These are phyloP conservation scores for Zaprionus bogoriensis DNA, from an alignment of 2,888 invertebrate species.

Conservation along the genomic window DNA sequence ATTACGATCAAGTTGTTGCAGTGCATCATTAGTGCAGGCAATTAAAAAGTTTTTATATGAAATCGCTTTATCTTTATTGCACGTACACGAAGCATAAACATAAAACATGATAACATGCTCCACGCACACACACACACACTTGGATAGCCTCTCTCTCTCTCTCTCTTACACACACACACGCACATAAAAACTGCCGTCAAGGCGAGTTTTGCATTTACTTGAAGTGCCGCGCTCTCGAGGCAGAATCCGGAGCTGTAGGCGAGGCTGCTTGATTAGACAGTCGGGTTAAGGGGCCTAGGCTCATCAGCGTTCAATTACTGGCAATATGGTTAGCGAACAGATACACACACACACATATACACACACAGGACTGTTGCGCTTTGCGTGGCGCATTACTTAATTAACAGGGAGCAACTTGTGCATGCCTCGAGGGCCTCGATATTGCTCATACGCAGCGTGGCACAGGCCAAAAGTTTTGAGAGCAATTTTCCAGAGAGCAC, in stretches of 20 bases:
- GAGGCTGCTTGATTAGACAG: slow-evolving; percentile 48
- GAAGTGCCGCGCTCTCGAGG: slow-evolving; percentile 23
- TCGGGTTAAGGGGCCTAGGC: slow-evolving; percentile 4
- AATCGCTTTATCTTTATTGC: slow-evolving; percentile 76
- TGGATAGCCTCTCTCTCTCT: background rate
- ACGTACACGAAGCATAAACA: slow-evolving; percentile 68
- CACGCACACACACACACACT: slow-evolving; percentile 13
- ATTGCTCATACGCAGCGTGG: slow-evolving; percentile 37
- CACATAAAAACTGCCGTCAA: slow-evolving; percentile 35
- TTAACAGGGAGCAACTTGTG: slow-evolving; percentile 40
- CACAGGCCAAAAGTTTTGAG: slow-evolving; percentile 18
- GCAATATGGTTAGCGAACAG: slow-evolving; percentile 10
- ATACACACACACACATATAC: background rate
- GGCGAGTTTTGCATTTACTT: slow-evolving; percentile 54
- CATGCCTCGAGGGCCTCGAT: slow-evolving; percentile 6
- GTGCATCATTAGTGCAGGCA: slow-evolving; percentile 79
- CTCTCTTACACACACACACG: background rate
- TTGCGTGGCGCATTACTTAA: slow-evolving; percentile 41
- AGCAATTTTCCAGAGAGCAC: slow-evolving; percentile 1
- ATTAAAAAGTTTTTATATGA: slow-evolving; percentile 75
- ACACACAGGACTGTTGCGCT: background rate
- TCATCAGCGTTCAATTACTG: slow-evolving; percentile 26
- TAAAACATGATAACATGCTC: slow-evolving; percentile 64
- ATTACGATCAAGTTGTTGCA: slow-evolving; percentile 75
- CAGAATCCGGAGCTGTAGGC: slow-evolving; percentile 19